phyloP scores from a whole-genome alignment of 2,888 invertebrate species.

The Crepidodera aurea region DNA sequence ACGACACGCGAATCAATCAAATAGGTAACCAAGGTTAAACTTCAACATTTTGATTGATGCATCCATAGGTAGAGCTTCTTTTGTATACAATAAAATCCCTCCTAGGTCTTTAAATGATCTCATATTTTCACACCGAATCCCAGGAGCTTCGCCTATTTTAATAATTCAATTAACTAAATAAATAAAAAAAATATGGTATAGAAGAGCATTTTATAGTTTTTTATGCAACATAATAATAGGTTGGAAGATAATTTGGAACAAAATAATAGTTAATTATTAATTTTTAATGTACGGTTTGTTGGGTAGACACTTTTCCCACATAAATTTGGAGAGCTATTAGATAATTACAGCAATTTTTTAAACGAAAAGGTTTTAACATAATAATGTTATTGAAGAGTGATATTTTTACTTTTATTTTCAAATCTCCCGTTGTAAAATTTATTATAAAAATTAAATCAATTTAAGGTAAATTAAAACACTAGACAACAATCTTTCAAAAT shows the following conservation, averaged over 20 bases:
- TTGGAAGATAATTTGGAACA: not conserved
- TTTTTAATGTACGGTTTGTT: not conserved
- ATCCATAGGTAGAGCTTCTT: not conserved
- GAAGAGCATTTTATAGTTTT: not conserved
- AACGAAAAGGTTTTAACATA: no score
- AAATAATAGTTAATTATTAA: slow-evolving; percentile 8
- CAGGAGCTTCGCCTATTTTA: not conserved
- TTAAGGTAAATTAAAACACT: no score
- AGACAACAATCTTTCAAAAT: no score
- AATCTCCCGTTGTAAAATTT: no score
- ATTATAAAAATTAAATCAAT: no score
- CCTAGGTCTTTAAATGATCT: no score
- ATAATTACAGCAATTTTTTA: not conserved
- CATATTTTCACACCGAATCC: not conserved
- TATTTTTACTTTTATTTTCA: no score
- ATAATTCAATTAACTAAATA: not conserved
- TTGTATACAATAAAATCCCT: no score
- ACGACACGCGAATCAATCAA: not conserved
- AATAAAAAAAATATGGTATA: not conserved
- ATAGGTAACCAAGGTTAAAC: not conserved
- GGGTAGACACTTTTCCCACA: slow-evolving; percentile 1
- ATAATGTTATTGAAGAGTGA: no score
- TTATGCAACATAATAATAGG: slow-evolving; percentile 1
- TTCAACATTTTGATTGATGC: slow-evolving; percentile 8
- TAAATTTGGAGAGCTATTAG: not conserved